phyloP scores from a whole-genome alignment of 1,140 invertebrate genomes.

The Paralvinella palmiformis region DNA sequence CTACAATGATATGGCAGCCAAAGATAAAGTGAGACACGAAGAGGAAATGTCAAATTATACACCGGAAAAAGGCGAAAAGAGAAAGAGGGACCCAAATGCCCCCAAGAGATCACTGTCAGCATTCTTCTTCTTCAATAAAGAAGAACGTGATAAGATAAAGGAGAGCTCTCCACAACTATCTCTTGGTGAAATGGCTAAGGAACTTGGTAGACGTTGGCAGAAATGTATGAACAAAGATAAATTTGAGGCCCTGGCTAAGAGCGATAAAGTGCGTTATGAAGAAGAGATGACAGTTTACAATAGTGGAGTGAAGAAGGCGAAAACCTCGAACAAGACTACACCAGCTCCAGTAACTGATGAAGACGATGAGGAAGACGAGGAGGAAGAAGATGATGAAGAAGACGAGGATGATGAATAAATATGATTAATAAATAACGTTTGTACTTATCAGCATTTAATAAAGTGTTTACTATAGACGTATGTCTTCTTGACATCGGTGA shows the following conservation, averaged over 20 bases:
- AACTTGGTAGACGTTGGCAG: conserved; percentile 91
- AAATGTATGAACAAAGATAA: conserved; percentile 76
- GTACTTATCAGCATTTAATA: too few species aligned
- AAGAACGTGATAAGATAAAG: conserved; percentile 91
- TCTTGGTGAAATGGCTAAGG: conserved; percentile 96
- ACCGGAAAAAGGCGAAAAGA: conserved; percentile 79
- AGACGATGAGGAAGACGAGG: conserved; percentile 10
- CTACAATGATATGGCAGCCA: conserved; percentile 98
- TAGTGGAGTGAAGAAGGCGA: conserved; percentile 15
- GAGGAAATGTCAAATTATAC: conserved; percentile 93
- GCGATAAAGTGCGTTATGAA: conserved; percentile 93
- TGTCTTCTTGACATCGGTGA: too few species aligned
- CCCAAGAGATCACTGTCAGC: conserved; percentile 98
- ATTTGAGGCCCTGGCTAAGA: conserved; percentile 86
- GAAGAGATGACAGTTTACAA: too few species aligned
- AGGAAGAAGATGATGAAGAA: conserved; percentile 17
- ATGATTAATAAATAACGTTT: too few species aligned
- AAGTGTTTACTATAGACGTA: too few species aligned
- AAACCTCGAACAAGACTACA: background rate
- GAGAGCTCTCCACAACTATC: conserved; percentile 84
- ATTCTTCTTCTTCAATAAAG: conserved; percentile 99
- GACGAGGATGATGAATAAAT: conserved; percentile 27
- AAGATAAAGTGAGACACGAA: conserved; percentile 94
- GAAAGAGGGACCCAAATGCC: conserved; percentile 96
- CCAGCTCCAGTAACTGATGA: background rate